Evolutionary conservation across 2,888 invertebrate species (phyloP), one percentile per base, ranked within the genome.

Genomic region (Archips crataeganus): DNA sequence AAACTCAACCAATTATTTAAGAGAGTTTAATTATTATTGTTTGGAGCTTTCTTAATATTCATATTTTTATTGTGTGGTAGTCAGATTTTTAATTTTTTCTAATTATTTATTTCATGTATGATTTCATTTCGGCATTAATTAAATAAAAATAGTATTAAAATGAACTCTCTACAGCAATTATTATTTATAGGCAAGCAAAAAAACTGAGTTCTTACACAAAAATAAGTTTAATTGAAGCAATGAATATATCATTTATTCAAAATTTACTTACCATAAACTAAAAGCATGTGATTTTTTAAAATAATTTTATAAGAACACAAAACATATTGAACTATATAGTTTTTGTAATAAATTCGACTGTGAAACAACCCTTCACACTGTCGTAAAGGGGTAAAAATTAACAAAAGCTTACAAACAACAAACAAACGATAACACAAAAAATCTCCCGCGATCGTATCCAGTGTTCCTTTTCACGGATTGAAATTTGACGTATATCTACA

Each of bases 391-490:
- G 42, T 73, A n/a, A 59, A 69, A 63, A 54, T 4, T 49, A 57
- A 73, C 54, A 63, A 69, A 54, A 73, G 23, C 15, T 34, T 49
- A 36, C 23, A 57, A 62, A 36, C 23, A 57, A 62, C 68, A 36
- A 57, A 45, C 36, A 54, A 57, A 42, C 34, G 23, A 45, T 36
- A 6, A 32, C 71, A 32, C 71, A 69, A 73, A 73, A 71, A 72
- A 68, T 59, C 73, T 73, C 73, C 63, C 63, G 73, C 63, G 54
- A 51, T 49, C 57, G 9, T 57, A 23, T 63, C 32, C 9, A 15
- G 2, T 23, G 11, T 59, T 73, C 63, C 73, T 39, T 69, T 73
- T 32, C 32, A 73, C 73, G 63, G 59, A 36, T 47, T 8, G n/a
- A 9, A 42, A 4, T n/a, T 69, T 73, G 73, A 73, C 73, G 15